Evolutionary conservation across 2,113 vertebrate species (phyloP).

Genomic region (Oreochromis tanganicae): DNA sequence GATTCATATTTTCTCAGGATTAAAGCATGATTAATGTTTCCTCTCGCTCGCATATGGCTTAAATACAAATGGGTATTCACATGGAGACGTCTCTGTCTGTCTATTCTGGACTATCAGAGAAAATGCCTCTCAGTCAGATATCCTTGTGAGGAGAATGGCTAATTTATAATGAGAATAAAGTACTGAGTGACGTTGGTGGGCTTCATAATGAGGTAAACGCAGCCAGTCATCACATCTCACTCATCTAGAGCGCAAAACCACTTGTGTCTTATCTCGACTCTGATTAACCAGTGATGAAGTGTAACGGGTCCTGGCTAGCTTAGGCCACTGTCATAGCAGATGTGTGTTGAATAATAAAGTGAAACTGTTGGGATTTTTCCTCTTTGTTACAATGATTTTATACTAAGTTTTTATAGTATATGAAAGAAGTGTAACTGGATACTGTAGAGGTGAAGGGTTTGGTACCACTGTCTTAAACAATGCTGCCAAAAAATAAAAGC

Average conservation of each 20-base stretch:
- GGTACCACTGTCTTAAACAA: neutral
- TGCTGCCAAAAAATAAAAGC: neutral
- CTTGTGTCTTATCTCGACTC: constrained; percentile 30
- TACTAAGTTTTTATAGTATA: neutral
- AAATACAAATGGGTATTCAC: constrained; percentile 19
- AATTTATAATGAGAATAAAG: constrained; percentile 6
- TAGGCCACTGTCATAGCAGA: neutral
- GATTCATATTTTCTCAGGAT: constrained; percentile 25
- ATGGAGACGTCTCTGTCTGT: neutral
- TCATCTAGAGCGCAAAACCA: constrained; percentile 25
- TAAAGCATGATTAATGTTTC: constrained; percentile 20
- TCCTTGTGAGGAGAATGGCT: neutral
- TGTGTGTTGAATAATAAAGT: neutral
- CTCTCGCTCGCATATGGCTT: neutral
- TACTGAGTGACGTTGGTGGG: constrained; percentile 4
- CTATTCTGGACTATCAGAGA: neutral
- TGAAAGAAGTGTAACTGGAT: neutral
- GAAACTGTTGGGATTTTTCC: neutral
- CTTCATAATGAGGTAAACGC: constrained; percentile 9
- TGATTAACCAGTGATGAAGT: constrained; percentile 37
- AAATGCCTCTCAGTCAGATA: neutral
- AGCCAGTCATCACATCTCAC: constrained; percentile 43
- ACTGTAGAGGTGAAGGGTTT: neutral
- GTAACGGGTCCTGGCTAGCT: neutral
- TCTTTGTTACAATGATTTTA: neutral